Base-by-base conservation (phyloP, 2,797 vertebrate species). In the Coranthus polyacanthus region DNA sequence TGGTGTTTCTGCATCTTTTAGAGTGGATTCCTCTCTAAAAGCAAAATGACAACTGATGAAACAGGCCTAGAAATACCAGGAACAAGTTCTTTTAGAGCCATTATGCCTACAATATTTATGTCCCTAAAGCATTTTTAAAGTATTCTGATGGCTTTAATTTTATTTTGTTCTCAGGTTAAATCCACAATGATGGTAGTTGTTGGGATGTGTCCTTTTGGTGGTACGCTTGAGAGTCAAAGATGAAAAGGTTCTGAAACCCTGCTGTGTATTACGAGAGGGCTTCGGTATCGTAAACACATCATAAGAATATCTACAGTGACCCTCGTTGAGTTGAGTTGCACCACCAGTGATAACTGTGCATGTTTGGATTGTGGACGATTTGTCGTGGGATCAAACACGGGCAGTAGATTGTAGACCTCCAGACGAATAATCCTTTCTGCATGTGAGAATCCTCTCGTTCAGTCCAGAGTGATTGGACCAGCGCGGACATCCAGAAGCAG, bases 401-500 rank as follows among this genome's bases (percentile, higher is more conserved):
- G 5, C 4, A 29, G 16, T 24, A 22, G 21, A 58, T 18, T 17
- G 10, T n/a, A 7, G 1, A 22, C 37, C 15, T 59, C 63, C 37
- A 41, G 41, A 26, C 8, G 36, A 55, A 32, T 13, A 50, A 61
- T 34, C 29, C 5, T 7, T 22, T 11, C 22, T 44, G 21, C 15
- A 29, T 42, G 46, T 43, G 50, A 50, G 57, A 18, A 6, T 49
- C 22, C 32, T 55, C 17, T 72, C 62, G 53, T 55, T 81, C 57
- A 68, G 71, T 68, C 41, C 72, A 68, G 57, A 72, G 74, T 65
- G 43, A 71, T 81, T 76, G 79, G 72, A 76, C 57, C 79, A 32
- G 80, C 63, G 38, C 36, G 12, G 32, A 66, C 61, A 39, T 58
- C 51, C 67, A 71, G 47, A 53, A 81, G 81, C 84, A 90, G 74